phyloP scores from a whole-genome alignment of 1,140 invertebrate species.

The Andrena cerasifolii region DNA sequence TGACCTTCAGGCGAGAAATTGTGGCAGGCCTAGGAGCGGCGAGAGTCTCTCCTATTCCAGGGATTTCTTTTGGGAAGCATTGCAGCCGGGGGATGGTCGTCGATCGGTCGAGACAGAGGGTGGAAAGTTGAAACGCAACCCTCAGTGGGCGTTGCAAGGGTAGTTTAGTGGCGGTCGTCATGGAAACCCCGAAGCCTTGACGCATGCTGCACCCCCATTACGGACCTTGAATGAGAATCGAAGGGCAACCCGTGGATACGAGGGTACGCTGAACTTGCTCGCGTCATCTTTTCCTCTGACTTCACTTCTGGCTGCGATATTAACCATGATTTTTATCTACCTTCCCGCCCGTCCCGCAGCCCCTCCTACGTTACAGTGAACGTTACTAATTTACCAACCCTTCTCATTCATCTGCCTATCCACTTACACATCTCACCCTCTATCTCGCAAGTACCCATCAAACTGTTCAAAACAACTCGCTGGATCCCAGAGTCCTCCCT shows the following conservation, averaged over 20 bases:
- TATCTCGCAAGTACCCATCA: too few relatives aligned
- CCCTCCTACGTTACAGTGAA: too few relatives aligned
- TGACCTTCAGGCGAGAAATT: constrained; percentile 42
- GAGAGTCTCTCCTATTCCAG: background rate
- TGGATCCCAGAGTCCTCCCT: too few relatives aligned
- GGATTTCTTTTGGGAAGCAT: constrained; percentile 49
- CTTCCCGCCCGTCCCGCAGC: background rate
- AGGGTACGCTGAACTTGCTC: constrained; percentile 64
- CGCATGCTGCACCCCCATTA: constrained; percentile 79
- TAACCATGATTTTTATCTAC: background rate
- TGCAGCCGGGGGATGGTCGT: constrained; percentile 52
- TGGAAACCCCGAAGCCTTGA: constrained; percentile 78
- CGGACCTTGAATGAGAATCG: constrained; percentile 80
- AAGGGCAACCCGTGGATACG: constrained; percentile 73
- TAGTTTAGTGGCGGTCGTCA: constrained; percentile 82
- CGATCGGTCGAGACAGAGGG: constrained; percentile 65
- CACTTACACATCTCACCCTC: too few relatives aligned
- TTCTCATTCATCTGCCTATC: too few relatives aligned
- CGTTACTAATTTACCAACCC: too few relatives aligned
- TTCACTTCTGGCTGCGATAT: constrained; percentile 9
- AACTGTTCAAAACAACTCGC: too few relatives aligned
- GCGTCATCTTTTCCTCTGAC: constrained; percentile 36
- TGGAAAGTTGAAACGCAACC: constrained; percentile 74
- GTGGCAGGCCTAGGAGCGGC: constrained; percentile 29
- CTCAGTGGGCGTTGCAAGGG: constrained; percentile 79